Evolutionary conservation across 2,888 invertebrate genomes (phyloP).

Genomic region (Mongoloraphidia duomilia): DNA sequence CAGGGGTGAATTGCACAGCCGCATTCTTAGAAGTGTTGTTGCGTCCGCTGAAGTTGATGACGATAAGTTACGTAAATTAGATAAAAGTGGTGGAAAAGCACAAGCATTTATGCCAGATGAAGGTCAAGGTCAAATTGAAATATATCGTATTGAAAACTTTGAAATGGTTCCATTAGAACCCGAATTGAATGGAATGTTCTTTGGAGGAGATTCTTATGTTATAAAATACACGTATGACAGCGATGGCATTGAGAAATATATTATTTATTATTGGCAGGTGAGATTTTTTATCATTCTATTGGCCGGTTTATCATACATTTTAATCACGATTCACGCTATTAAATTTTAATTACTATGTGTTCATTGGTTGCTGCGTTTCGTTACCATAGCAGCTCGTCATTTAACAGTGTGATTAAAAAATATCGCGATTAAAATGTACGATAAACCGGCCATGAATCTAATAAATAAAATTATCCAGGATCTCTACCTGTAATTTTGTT

Average conservation of each 20-base stretch:
- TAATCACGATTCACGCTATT: too few species aligned
- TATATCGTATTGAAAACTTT: constrained; percentile 34
- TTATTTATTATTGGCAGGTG: constrained; percentile 57
- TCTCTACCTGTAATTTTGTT: too few species aligned
- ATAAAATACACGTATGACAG: constrained; percentile 46
- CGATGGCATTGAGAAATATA: constrained; percentile 33
- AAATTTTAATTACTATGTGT: too few species aligned
- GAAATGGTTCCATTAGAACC: constrained; percentile 31
- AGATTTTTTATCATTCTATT: constrained; percentile 15
- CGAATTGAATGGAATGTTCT: constrained; percentile 37
- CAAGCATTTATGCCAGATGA: constrained; percentile 62
- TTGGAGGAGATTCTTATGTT: constrained; percentile 51
- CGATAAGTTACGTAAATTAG: constrained; percentile 25
- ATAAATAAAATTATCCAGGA: too few species aligned
- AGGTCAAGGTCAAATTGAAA: constrained; percentile 42
- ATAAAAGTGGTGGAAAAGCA: constrained; percentile 43
- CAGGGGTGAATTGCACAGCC: constrained; percentile 42
- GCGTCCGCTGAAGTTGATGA: constrained; percentile 11
- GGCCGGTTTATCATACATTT: too few species aligned
- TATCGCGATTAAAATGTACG: too few species aligned
- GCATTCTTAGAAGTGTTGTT: constrained; percentile 26
- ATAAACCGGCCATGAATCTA: too few species aligned
- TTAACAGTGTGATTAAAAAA: too few species aligned
- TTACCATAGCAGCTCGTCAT: too few species aligned
- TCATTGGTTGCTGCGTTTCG: too few species aligned